phyloP scores from a whole-genome alignment of 2,888 invertebrate species.

The Diplolepis rosae region DNA sequence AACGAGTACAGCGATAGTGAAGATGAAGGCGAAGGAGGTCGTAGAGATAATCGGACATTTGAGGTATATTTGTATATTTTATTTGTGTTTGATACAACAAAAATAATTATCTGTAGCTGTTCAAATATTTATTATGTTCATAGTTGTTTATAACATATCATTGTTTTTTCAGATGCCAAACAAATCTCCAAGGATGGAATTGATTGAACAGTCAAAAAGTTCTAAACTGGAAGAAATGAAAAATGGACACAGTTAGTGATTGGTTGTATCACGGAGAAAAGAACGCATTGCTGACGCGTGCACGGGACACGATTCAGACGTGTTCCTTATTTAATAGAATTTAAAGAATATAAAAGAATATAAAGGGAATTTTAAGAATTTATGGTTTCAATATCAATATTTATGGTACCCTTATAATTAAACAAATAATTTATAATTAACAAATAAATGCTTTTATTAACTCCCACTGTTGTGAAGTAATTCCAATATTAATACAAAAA shows the following conservation, averaged over 20 bases:
- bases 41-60: conserved; percentile 74
- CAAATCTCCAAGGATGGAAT: conserved; percentile 1
- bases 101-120: background rate
- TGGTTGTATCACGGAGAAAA: too few relatives aligned
- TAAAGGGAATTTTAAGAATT: too few relatives aligned
- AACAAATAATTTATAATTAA: too few relatives aligned
- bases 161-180: background rate
- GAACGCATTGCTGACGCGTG: too few relatives aligned
- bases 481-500: too few relatives aligned
- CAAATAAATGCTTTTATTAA: too few relatives aligned
- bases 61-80: background rate
- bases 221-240: background rate
- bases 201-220: background rate
- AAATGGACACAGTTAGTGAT: background rate
- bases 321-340: too few relatives aligned
- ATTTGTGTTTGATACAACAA: background rate
- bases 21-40: conserved; percentile 86
- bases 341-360: too few relatives aligned
- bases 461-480: too few relatives aligned
- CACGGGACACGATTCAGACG: too few relatives aligned
- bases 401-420: too few relatives aligned
- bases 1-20: conserved; percentile 95
- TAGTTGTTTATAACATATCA: background rate
- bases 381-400: too few relatives aligned
- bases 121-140: background rate